phyloP scores from a whole-genome alignment of 2,888 invertebrate species.

The Apocheima hispidaria region DNA sequence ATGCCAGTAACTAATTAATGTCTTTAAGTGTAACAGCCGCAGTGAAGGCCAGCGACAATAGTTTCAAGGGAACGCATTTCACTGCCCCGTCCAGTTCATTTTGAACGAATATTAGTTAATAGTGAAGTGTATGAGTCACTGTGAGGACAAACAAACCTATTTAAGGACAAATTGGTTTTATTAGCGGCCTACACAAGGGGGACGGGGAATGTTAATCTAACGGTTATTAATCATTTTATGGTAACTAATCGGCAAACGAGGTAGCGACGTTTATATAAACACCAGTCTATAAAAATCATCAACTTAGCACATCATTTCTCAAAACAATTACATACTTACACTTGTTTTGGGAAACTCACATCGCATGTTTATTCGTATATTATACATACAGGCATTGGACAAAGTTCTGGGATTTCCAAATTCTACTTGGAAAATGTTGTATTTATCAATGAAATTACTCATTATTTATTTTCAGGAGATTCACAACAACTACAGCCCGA shows the following conservation, averaged over 20 bases:
- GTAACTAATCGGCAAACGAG: background rate
- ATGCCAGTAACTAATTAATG: background rate
- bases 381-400: no score
- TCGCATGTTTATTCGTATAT: no score
- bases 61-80: conserved; percentile 35
- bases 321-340: background rate
- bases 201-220: conserved; percentile 11
- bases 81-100: conserved; percentile 26
- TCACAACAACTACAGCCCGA: no score
- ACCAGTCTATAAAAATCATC: background rate
- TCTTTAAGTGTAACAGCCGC: background rate
- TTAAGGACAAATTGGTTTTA: background rate
- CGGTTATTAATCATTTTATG: background rate
- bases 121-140: conserved; percentile 5
- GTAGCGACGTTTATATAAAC: background rate
- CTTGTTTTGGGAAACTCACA: background rate
- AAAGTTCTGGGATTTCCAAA: no score
- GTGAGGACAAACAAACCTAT: conserved; percentile 3
- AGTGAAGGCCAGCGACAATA: conserved; percentile 26
- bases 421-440: no score
- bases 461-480: no score
- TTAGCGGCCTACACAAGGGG: no score
- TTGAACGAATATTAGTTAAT: conserved; percentile 5
- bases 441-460: no score
- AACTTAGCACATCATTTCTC: background rate